Conservation (phyloP, 2,888 invertebrate species). For the Phaonia tiefii region DNA sequence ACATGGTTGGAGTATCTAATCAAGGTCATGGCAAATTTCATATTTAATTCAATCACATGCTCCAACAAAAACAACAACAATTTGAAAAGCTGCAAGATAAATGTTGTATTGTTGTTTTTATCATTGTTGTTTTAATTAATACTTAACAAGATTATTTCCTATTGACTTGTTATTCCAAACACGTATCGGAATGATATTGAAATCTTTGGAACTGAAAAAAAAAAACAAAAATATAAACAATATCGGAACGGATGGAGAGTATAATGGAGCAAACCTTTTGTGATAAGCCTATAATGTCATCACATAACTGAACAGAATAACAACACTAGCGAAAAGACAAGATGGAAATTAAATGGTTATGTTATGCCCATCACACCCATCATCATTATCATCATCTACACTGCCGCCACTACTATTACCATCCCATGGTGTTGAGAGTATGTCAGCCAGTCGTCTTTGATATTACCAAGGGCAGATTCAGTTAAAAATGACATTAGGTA, state of each 20-base stretch:
- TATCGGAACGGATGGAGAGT: constrained; percentile 31
- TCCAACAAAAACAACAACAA: too few relatives aligned
- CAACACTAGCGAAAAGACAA: background rate
- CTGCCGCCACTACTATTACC: background rate
- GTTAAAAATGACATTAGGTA: constrained; percentile 66
- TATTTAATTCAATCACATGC: constrained; percentile 60
- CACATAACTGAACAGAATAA: constrained; percentile 30
- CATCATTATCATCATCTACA: constrained; percentile 1
- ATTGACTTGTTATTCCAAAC: constrained; percentile 65
- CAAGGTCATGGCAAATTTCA: constrained; percentile 57
- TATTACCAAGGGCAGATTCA: constrained; percentile 16
- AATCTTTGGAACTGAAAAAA: background rate
- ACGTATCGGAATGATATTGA: constrained; percentile 56
- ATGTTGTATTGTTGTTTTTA: constrained; percentile 57
- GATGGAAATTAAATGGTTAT: constrained; percentile 58
- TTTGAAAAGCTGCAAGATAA: constrained; percentile 20
- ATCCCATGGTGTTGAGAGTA: background rate
- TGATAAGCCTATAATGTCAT: constrained; percentile 66
- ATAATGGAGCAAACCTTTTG: constrained; percentile 46
- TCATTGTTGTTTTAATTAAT: constrained; percentile 47
- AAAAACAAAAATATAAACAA: too few relatives aligned
- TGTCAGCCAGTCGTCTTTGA: background rate
- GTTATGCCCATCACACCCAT: constrained; percentile 23
- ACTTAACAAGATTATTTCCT: constrained; percentile 63
- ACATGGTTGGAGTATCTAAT: constrained; percentile 61